phyloP scores from a whole-genome alignment of 1,140 invertebrate species.

The Gryllus bimaculatus region DNA sequence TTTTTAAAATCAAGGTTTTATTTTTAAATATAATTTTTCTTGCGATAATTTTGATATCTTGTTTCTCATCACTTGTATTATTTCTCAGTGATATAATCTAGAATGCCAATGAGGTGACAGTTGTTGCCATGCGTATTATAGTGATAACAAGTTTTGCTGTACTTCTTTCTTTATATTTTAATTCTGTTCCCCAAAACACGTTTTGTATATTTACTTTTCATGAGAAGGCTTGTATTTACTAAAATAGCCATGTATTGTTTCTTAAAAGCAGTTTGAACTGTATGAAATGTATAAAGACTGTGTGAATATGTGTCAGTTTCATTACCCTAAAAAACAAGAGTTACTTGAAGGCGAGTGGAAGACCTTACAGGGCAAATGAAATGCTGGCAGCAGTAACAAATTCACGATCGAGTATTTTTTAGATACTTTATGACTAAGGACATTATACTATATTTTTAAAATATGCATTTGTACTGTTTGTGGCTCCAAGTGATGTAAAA shows the following conservation, averaged over 20 bases:
- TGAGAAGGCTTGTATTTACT: neutral
- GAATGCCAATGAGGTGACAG: no score
- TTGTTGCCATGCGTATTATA: neutral
- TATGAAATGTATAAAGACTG: neutral
- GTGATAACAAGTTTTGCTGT: neutral
- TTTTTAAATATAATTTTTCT: no score
- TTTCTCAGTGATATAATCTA: no score
- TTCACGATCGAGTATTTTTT: neutral
- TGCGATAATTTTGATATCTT: no score
- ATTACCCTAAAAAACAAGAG: neutral
- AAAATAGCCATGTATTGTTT: neutral
- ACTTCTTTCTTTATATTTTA: neutral
- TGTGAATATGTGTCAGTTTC: neutral
- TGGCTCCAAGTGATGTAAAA: neutral
- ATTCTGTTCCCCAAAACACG: no score
- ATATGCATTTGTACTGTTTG: neutral
- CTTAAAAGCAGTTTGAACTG: neutral
- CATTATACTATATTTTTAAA: neutral
- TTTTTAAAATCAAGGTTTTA: no score
- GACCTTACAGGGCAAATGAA: neutral
- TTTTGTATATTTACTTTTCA: constrained; percentile 1
- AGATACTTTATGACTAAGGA: neutral
- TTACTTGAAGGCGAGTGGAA: neutral
- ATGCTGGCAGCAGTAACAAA: neutral
- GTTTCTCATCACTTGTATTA: no score